Evolutionary conservation across 2,888 invertebrate genomes (phyloP).

Genomic region (Apodemia hepburni): DNA sequence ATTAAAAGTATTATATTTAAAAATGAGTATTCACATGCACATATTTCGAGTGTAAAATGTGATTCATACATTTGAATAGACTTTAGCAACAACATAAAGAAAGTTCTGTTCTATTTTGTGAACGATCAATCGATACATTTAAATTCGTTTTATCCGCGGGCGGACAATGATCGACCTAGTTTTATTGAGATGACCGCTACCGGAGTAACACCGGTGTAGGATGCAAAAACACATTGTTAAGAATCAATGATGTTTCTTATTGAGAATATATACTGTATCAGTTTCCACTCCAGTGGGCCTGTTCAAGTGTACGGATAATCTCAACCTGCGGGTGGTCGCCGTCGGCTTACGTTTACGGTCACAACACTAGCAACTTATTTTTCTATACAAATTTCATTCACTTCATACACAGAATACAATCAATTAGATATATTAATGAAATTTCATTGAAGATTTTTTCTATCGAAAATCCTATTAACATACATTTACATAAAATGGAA

Average conservation of each 20-base stretch:
- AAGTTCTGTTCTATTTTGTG: constrained; percentile 27
- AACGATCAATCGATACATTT: constrained; percentile 44
- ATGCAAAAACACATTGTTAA: constrained; percentile 46
- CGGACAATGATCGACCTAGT: constrained; percentile 61
- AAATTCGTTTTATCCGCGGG: constrained; percentile 46
- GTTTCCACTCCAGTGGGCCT: constrained; percentile 59
- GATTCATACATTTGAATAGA: background rate
- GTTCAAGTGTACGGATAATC: constrained; percentile 44
- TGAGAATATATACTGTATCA: too few relatives aligned
- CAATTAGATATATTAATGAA: constrained; percentile 11
- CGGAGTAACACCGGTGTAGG: constrained; percentile 41
- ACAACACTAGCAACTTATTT: constrained; percentile 46
- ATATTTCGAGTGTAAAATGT: background rate
- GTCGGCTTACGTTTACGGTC: constrained; percentile 38
- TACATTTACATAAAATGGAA: background rate
- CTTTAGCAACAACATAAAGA: background rate
- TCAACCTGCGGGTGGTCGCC: constrained; percentile 64
- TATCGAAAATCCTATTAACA: background rate
- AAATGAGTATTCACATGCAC: background rate
- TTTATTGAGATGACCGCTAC: constrained; percentile 46
- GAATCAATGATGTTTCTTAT: constrained; percentile 58
- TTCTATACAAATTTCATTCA: constrained; percentile 26
- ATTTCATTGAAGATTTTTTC: constrained; percentile 7
- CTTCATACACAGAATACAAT: constrained; percentile 5
- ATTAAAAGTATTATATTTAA: too few relatives aligned